phyloP scores from a whole-genome alignment of 35 echinoderm and acorn worm genomes.

The Ophioderma brevispina region DNA sequence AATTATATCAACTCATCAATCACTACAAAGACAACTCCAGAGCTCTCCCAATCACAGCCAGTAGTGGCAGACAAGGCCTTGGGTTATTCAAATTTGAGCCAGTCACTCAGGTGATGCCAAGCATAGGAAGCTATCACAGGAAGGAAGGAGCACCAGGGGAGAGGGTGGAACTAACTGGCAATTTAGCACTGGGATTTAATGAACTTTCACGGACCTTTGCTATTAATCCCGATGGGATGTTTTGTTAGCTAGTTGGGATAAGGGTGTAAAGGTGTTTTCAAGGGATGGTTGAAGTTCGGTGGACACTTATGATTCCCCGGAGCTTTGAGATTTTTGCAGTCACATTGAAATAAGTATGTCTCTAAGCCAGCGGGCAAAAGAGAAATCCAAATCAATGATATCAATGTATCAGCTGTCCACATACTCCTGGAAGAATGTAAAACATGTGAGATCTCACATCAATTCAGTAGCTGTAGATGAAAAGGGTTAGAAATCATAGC shows the following conservation, averaged over 20 bases:
- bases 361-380: not conserved
- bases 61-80: not conserved
- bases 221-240: not conserved
- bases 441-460: not conserved
- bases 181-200: not conserved
- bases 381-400: not conserved
- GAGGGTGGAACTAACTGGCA: not conserved
- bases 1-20: not conserved
- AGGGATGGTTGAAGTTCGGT: not conserved
- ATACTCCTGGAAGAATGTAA: not conserved
- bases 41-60: not conserved
- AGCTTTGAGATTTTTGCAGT: not conserved
- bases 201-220: not conserved
- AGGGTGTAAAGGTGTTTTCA: not conserved
- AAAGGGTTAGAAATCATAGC: not conserved
- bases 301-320: not conserved
- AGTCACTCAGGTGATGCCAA: not conserved
- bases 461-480: not conserved
- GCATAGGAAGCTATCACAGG: not conserved
- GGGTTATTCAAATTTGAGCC: not conserved
- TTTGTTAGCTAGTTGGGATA: not conserved
- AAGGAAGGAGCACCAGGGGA: not conserved
- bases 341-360: not conserved
- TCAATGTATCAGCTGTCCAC: not conserved
- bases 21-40: not conserved